Evolutionary conservation across 2,888 invertebrate genomes (phyloP), one percentile per base, ranked within the genome.

Genomic region (Megalurothrips usitatus): DNA sequence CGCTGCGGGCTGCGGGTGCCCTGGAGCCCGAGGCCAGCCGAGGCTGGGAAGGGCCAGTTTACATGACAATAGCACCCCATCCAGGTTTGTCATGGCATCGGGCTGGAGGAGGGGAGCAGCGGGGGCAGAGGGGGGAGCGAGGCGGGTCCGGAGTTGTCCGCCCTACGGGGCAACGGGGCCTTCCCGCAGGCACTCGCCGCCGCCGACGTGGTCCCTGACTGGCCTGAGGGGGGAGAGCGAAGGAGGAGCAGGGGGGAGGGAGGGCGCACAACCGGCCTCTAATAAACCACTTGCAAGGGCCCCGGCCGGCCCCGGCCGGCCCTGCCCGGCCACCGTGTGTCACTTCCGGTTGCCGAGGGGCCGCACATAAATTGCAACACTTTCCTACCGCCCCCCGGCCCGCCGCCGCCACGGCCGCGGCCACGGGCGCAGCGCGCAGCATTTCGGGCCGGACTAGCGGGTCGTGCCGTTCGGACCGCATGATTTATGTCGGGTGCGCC

Each of bases 231-330:
- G 68, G 26, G 11, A 26, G 68, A n/a, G n/a, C 17, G 52, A 1
- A 17, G 17, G 52, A 75, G 68, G 10, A 26, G 11, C 26, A 12
- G 68, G 58, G 19, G 8, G 58, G 14, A 58, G 58, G 58, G 58
- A 8, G 14, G 52, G 17, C 19, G 23, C 68, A 75, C 68, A 75
- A 75, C 68, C 26, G 26, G 34, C 68, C 26, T n/a, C 68, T 75
- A 75, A 75, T 75, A 75, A 75, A 75, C 68, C 68, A 75, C 68
- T 75, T 26, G 58, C 58, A 58, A 58, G 68, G 12, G 68, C 68
- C 68, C 26, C 23, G 11, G 52, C 52, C 52, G 9, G 52, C 52
- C 52, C 52, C 52, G 9, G 3, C 52, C 9, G 14, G 9, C 49
- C 49, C 49, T 14, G 49, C 49, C 52, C 52, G 52, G 52, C 52